Evolutionary conservation across 2,797 vertebrate genomes (phyloP), one percentile per base, ranked within the genome.

Genomic region (Ispidina lecontei): DNA sequence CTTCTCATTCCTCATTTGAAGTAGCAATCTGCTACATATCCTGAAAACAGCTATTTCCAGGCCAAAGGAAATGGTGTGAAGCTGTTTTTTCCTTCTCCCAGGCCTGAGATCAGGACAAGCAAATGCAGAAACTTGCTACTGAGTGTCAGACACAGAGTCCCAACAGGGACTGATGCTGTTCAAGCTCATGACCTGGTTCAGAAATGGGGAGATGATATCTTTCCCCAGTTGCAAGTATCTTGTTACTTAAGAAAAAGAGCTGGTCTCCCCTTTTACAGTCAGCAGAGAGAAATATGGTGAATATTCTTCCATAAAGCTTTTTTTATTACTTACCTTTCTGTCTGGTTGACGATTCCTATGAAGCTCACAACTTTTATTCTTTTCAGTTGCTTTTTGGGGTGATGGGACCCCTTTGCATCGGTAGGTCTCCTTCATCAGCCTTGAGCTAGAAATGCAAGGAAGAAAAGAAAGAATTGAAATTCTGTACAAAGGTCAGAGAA

Each of bases 401-500:
- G 74, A n/a, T 73, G 47, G 44, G 56, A 87, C 65, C 76, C 84
- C 39, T 76, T 71, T 86, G 72, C 94, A 60, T 87, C 18, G 10
- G n/a, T 72, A 90, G 84, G 65, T 67, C 62, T 96, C 92, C 9
- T 2, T 95, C 62, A 69, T 89, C 71, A 86, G 69, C 73, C 93
- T 92, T n/a, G 4, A 93, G 91, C 90, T 84, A 93, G 69, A 87
- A 95, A 92, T 69, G 72, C n/a, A 64, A 86, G 76, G 76, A 75
- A 73, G 52, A 92, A 88, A 94, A 93, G 92, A 89, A 82, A 92
- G 92, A 88, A 91, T 87, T 94, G 96, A 93, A 96, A 96, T 91
- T 93, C 93, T 96, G 89, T 95, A 93, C 91, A 93, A 95, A 97
- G 97, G 94, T 97, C 94, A 96, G 63, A 62, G 94, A 96, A 95